Evolutionary conservation across 2,888 invertebrate genomes (phyloP), one percentile per base, ranked within the genome.

Genomic region (Mythimna loreyi): DNA sequence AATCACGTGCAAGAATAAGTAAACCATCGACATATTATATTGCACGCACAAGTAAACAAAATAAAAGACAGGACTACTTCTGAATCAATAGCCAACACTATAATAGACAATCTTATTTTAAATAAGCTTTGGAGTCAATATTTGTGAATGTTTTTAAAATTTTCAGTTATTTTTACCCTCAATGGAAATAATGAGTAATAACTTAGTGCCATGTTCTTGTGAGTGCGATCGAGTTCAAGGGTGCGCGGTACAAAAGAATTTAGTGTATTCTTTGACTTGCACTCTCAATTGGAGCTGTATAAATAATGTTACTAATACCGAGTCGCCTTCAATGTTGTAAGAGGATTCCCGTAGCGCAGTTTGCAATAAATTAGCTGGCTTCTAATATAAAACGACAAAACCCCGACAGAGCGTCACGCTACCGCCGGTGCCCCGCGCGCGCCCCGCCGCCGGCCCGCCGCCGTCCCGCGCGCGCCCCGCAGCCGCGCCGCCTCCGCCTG

Each of bases 341-440:
- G 90, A 90, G 88, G 89, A 89, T 90, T 93, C 92, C 92, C 91
- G 91, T 89, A 89, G 92, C 90, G 90, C 92, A 92, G 92, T 92
- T 93, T 92, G 94, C 94, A 94, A 96, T 96, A 96, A 96, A 96
- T 96, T 96, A 95, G 94, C 93, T 86, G 85, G 90, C 91, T 92
- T 93, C 94, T 95, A 96, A 96, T 96, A 95, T 93, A 96, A 96
- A 95, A 96, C 93, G 94, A 95, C 94, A 95, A 96, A 94, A 94
- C 89, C 89, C 89, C 90, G 91, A 91, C 91, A 89, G 87, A 91
- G 90, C 90, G 89, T 91, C 91, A 90, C 90, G 88, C 88, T 82
- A 86, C 85, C 85, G 85, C 82, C 21, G 23, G 3, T 57, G 66
- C 73, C 72, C 75, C 72, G 71, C 71, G 19, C 43, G 43, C 67